Evolutionary conservation across 2,888 invertebrate species (phyloP), one percentile per base, ranked within the genome.

Genomic region (Epinotia brunnichana): DNA sequence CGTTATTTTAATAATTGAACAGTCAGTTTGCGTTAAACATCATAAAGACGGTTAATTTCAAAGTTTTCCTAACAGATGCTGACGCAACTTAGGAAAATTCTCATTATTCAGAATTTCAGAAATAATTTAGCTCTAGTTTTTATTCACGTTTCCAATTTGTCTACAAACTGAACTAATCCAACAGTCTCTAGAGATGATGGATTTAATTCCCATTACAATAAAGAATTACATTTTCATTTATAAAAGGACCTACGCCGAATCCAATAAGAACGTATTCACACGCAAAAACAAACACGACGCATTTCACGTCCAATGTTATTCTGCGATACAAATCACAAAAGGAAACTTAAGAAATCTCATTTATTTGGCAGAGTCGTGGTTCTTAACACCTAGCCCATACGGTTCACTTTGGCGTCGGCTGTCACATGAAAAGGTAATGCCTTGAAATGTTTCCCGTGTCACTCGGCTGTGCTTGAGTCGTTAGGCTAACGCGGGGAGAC

Each of bases 281-380:
- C 53, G 41, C 24, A 29, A 69, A 39, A 53, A 60, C 51, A 51
- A 68, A 68, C 60, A 68, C 48, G 39, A 11, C 3, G 21, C 39
- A 60, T 68, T 59, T 67, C 67, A 68, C 19, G n/a, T 39, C 51
- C 56, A 56, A 56, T 15, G 39, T 51, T 60, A 51, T 69, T 61
- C 24, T 61, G 13, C 61, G 24, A 44, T 3, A 39, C 39, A 54
- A 60, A 69, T 61, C 54, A 54, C 61, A 62, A 41, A 61, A 41
- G 69, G 29, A 69, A 54, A 41, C 61, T 54, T 41, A 61, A 54
- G 61, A 39, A 39, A 61, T 44, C 60, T n/a, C 10, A 51, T 69
- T 69, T 69, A 54, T 69, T 29, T 41, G 5, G 1, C 2, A 19
- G 15, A 39, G 35, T 9, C n/a, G 24, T 57, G 17, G 29, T 3